Base-by-base conservation (phyloP, 1,140 invertebrate species). In the Anastrepha obliqua region DNA sequence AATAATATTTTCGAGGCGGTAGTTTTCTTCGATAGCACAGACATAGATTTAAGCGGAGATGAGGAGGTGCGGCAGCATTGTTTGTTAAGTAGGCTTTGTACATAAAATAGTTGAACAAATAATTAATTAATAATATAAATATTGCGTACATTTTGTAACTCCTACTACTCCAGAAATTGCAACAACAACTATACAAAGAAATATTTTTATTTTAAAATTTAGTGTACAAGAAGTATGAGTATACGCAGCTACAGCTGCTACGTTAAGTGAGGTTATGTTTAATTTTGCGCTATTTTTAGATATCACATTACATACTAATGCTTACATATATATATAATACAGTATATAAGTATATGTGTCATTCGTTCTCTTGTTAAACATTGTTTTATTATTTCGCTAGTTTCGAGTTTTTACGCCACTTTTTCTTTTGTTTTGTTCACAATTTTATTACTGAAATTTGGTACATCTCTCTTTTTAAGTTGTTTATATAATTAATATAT, bases 81-180 rank as follows among this genome's bases (percentile, higher is more conserved):
- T 13, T n/a, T 20, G 17, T 58, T 81, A 81, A 81, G 74, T 81
- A 81, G 74, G 74, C 74, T 81, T 20, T 81, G 74, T 81, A 81
- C 51, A 81, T 74, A 74, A 44, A 74, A 2, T 74, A 74, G 67
- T 42, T 17, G 67, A n/a, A 74, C 39, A 15, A 74, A 74, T 42
- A n/a, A 44, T 74, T 13, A 55, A 29, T 29, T 55, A 11, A 55
- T 55, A 55, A 55, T 6, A 8, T 70, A 5, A 15, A 70, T 11
- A 44, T 70, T 13, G 39, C 0, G 8, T 70, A 70, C 42, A 42
- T 44, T 42, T 44, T 70, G 42, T 44, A 15, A 44, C 13, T 70
- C 8, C 9, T 70, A 70, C 29, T 42, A 42, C 29, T 42, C 7
- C 42, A 3, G 8, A 47, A 70, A 70, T 17, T 42, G 3, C 0